phyloP scores from a whole-genome alignment of 1,140 invertebrate species.

The Drosophila prosaltans region DNA sequence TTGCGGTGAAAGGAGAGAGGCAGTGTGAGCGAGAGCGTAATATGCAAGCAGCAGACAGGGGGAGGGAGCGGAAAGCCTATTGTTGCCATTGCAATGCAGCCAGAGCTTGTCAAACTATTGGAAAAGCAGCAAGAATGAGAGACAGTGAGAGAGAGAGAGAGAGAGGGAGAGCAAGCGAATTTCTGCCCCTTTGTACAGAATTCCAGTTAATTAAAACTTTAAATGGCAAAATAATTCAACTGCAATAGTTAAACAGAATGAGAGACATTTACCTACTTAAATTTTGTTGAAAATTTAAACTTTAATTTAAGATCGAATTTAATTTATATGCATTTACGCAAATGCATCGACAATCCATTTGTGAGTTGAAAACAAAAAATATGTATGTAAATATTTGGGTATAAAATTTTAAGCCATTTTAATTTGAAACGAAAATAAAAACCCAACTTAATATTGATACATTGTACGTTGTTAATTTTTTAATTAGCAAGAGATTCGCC shows the following conservation, averaged over 20 bases:
- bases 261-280: neutral
- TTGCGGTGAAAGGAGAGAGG: neutral
- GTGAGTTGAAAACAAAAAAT: too few species aligned
- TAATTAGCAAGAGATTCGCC: too few species aligned
- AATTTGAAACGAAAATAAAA: too few species aligned
- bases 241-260: constrained; percentile 3
- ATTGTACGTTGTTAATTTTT: too few species aligned
- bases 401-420: too few species aligned
- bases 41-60: neutral
- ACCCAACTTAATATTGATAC: too few species aligned
- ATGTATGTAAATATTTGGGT: too few species aligned
- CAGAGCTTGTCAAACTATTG: constrained; percentile 10
- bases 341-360: too few species aligned
- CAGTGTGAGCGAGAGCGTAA: neutral
- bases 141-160: too few species aligned
- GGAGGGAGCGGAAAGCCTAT: neutral
- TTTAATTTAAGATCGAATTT: neutral
- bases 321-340: neutral
- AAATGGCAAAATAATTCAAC: constrained; percentile 14
- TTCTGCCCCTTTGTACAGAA: neutral
- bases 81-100: constrained; percentile 1
- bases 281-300: neutral
- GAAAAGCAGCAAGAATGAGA: neutral
- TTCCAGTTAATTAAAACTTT: constrained; percentile 13
- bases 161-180: neutral